A percentile compares a stretch with the other conserved stretches of the same genome.
These are phyloP conservation scores for Lycaena phlaeas DNA, from an alignment of 2,888 invertebrate genomes.

Conservation along the genomic window DNA sequence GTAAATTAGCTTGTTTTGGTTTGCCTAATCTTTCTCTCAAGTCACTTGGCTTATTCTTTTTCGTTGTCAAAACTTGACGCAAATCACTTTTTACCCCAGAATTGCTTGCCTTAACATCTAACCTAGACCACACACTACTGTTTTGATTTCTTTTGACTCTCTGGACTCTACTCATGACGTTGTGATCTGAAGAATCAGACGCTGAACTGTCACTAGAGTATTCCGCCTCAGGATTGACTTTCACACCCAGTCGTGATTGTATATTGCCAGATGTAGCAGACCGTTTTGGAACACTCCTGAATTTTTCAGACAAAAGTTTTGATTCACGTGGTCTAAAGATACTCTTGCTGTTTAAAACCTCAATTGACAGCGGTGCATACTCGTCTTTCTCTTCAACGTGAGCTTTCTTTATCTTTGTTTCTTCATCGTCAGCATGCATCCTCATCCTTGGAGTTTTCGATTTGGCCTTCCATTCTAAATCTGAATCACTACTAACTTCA, in stretches of 20 bases:
- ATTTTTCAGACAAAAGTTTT: slow-evolving; percentile 51
- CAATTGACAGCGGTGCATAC: slow-evolving; percentile 57
- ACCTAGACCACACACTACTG: slow-evolving; percentile 71
- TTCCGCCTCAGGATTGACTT: slow-evolving; percentile 29
- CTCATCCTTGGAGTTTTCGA: slow-evolving; percentile 83
- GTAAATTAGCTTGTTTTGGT: slow-evolving; percentile 51
- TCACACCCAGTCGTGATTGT: slow-evolving; percentile 49
- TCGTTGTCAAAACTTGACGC: slow-evolving; percentile 46
- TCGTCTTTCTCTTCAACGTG: slow-evolving; percentile 27
- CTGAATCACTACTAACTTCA: slow-evolving; percentile 56
- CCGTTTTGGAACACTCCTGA: slow-evolving; percentile 33
- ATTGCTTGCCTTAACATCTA: slow-evolving; percentile 44
- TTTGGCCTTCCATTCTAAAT: slow-evolving; percentile 73
- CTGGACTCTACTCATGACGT: slow-evolving; percentile 70
- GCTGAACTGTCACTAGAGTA: slow-evolving; percentile 38
- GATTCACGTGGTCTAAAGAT: slow-evolving; percentile 36
- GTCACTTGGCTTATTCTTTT: slow-evolving; percentile 39
- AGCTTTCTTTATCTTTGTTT: slow-evolving; percentile 66
- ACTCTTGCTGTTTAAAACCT: slow-evolving; percentile 46
- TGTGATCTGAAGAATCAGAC: slow-evolving; percentile 38
- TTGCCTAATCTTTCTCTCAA: slow-evolving; percentile 49
- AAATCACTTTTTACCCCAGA: slow-evolving; percentile 39
- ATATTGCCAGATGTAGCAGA: slow-evolving; percentile 24
- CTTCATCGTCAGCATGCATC: slow-evolving; percentile 92
- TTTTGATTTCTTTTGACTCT: slow-evolving; percentile 44